phyloP scores from a whole-genome alignment of 2,797 vertebrate genomes.

The Sitta carolinensis region DNA sequence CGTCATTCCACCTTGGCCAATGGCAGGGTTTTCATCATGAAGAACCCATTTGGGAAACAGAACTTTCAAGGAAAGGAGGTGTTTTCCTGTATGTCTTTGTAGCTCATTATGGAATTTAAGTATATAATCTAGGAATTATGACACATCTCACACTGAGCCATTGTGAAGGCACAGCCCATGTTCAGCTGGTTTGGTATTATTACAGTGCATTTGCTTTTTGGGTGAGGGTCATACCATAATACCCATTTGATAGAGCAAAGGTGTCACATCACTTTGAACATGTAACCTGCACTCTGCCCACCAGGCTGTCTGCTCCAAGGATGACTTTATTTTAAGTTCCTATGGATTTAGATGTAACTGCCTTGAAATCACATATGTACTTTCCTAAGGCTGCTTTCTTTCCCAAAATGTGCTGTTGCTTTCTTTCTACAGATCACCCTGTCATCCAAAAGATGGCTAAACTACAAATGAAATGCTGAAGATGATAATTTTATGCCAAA shows the following conservation, averaged over 20 bases:
- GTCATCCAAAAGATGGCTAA: background rate
- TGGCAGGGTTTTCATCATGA: background rate
- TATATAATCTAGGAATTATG: background rate
- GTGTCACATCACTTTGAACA: background rate
- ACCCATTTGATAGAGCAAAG: background rate
- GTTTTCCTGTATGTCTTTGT: background rate
- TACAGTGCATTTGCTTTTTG: background rate
- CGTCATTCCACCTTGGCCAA: background rate
- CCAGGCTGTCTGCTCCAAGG: background rate
- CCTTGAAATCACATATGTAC: background rate
- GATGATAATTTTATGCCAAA: background rate
- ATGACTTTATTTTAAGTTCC: background rate
- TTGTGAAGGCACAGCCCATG: background rate
- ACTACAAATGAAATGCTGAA: background rate
- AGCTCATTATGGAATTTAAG: background rate
- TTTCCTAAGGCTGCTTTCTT: background rate
- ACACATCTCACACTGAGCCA: background rate
- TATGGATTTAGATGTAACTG: background rate
- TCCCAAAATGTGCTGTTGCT: background rate
- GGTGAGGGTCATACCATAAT: background rate
- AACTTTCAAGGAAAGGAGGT: background rate
- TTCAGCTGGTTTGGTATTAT: background rate
- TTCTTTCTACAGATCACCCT: background rate
- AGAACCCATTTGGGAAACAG: background rate
- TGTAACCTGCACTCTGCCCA: background rate